Evolutionary conservation across 2,113 vertebrate genomes (phyloP).

Genomic region (Ageneiosus marmoratus): DNA sequence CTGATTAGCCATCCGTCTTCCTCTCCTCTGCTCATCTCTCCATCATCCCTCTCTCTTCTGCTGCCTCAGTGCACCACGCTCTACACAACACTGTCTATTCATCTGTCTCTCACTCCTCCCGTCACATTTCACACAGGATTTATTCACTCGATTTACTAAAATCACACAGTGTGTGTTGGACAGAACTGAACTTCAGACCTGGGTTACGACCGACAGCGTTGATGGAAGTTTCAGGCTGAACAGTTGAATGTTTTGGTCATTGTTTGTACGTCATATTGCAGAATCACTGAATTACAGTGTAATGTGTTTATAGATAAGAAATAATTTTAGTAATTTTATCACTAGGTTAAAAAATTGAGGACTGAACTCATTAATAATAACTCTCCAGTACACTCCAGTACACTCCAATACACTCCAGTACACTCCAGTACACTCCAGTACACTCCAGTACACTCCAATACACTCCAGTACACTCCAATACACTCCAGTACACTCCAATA

Average conservation of each 20-base stretch:
- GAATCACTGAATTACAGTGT: neutral
- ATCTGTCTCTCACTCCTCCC: neutral
- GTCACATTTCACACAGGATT: neutral
- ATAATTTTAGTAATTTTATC: neutral
- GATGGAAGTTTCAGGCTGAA: too few species aligned
- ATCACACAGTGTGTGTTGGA: neutral
- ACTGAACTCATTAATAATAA: too few species aligned
- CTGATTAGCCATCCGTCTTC: conserved; percentile 76
- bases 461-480: too few species aligned
- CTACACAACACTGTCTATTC: neutral
- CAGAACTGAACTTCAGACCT: neutral
- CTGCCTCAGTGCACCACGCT: conserved; percentile 19
- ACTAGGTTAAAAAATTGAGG: neutral
- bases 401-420: too few species aligned
- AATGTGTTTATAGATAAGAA: neutral
- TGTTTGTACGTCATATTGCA: neutral
- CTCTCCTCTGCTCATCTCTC: conserved; percentile 66
- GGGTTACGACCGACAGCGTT: too few species aligned
- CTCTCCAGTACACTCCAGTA: too few species aligned
- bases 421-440: too few species aligned
- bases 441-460: too few species aligned
- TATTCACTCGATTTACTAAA: conserved; percentile 8
- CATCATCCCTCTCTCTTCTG: conserved; percentile 50
- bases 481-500: too few species aligned
- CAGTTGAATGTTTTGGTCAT: too few species aligned